Evolutionary conservation across 2,113 vertebrate species (phyloP).

Genomic region (Proteles cristata): DNA sequence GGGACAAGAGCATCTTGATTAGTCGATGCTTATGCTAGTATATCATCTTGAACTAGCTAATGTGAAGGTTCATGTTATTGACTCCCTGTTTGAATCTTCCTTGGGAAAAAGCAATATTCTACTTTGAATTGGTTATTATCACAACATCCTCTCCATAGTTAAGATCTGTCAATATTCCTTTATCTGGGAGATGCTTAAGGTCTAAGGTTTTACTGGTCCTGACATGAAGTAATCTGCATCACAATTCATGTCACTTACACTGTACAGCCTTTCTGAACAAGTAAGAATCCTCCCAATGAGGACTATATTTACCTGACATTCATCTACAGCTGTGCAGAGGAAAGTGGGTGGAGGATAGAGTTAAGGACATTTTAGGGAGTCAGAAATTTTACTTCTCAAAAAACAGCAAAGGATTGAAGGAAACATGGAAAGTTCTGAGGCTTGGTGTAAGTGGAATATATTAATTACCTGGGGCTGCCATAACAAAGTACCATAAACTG

Average conservation of each 20-base stretch:
- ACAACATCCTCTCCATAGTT: constrained; percentile 36
- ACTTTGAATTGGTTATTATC: constrained; percentile 61
- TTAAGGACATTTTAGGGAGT: not conserved
- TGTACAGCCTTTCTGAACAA: constrained; percentile 24
- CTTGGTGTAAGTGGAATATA: not conserved
- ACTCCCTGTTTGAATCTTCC: constrained; percentile 70
- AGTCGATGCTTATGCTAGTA: constrained; percentile 52
- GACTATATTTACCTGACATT: constrained; percentile 24
- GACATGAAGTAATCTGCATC: constrained; percentile 49
- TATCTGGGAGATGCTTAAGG: constrained; percentile 52
- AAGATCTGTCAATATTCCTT: constrained; percentile 63
- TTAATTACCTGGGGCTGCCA: constrained; percentile 5
- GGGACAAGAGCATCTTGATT: constrained; percentile 56
- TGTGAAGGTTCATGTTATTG: constrained; percentile 63
- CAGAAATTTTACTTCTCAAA: constrained; percentile 36
- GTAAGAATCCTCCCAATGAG: not conserved
- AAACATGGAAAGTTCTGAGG: not conserved
- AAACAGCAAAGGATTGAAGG: not conserved
- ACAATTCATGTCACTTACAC: constrained; percentile 42
- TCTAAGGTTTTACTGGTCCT: constrained; percentile 57
- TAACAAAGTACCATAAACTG: not conserved
- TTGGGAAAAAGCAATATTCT: constrained; percentile 71
- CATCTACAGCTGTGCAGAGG: not conserved
- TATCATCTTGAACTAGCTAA: constrained; percentile 69
- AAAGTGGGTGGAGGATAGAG: not conserved